Percentiles rank a stretch among this genome's conserved stretches.
Conservation (phyloP, 2,113 vertebrate genomes). For the Podarcis muralis region DNA sequence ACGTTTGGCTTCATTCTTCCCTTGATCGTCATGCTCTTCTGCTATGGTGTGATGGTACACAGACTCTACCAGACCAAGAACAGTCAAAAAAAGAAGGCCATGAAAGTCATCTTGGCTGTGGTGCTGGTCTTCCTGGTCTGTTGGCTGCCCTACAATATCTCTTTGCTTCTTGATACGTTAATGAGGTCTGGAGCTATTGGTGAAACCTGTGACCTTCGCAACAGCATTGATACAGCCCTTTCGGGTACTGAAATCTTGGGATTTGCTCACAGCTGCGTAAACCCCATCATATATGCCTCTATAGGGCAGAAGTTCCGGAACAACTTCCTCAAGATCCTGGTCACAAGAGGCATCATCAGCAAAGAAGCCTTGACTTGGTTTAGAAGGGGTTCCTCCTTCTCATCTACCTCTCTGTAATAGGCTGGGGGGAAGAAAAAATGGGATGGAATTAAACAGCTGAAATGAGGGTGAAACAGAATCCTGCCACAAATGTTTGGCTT, state of each 20-base stretch:
- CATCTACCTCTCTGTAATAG: slow-evolving; percentile 74
- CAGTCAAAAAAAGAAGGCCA: slow-evolving; percentile 87
- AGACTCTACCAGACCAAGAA: slow-evolving; percentile 82
- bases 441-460: slow-evolving; percentile 20
- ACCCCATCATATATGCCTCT: slow-evolving; percentile 91
- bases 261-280: slow-evolving; percentile 88
- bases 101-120: slow-evolving; percentile 87
- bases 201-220: slow-evolving; percentile 67
- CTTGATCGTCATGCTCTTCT: slow-evolving; percentile 84
- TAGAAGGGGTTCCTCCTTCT: slow-evolving; percentile 49
- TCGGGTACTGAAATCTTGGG: slow-evolving; percentile 78
- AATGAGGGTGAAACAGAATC: slow-evolving; percentile 73
- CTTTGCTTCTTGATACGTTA: slow-evolving; percentile 79
- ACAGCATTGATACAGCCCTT: slow-evolving; percentile 63
- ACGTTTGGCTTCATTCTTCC: slow-evolving; percentile 84
- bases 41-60: slow-evolving; percentile 81
- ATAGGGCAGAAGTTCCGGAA: slow-evolving; percentile 90
- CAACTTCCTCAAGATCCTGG: slow-evolving; percentile 81
- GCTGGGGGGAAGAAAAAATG: no score
- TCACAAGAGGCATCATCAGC: slow-evolving; percentile 78
- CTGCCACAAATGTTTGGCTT: slow-evolving; percentile 83
- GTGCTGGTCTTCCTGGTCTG: slow-evolving; percentile 87
- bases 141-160: slow-evolving; percentile 87
- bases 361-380: slow-evolving; percentile 70
- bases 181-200: slow-evolving; percentile 39